These are phyloP conservation scores for Pangasius djambal DNA, from an alignment of 2,797 vertebrate species.

Conservation along the genomic window DNA sequence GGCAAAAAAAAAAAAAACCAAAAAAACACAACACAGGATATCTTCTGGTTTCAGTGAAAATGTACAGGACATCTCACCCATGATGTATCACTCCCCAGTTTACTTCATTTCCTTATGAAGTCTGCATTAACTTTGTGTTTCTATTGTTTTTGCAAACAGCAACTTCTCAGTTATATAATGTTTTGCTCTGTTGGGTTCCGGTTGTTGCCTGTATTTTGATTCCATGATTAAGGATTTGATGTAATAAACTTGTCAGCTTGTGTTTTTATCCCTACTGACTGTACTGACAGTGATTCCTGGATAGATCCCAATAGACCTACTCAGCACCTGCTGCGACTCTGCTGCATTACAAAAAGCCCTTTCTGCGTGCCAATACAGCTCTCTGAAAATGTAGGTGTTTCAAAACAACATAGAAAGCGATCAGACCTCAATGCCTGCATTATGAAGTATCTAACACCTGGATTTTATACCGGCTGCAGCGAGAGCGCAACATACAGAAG, in stretches of 20 bases:
- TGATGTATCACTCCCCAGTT: not conserved
- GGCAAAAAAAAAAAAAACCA: not conserved
- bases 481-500: not conserved
- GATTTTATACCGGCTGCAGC: not conserved
- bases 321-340: constrained; percentile 19
- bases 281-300: constrained; percentile 26
- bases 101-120: not conserved
- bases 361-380: constrained; percentile 4
- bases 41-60: not conserved
- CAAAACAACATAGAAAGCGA: not conserved
- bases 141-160: not conserved
- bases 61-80: not conserved
- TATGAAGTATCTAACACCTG: not conserved
- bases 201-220: not conserved
- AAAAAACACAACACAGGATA: not conserved
- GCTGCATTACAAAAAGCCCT: not conserved
- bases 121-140: constrained; percentile 9
- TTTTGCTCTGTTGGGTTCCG: not conserved
- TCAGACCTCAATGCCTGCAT: not conserved
- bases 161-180: not conserved
- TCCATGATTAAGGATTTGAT: not conserved
- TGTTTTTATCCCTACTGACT: constrained; percentile 19
- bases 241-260: constrained; percentile 36
- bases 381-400: not conserved
- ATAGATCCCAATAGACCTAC: constrained; percentile 16